Percentiles rank a stretch among this genome's conserved stretches.
These are phyloP conservation scores for Sinohyriopsis cumingii DNA, from an alignment of 2,888 invertebrate species.

Conservation along the genomic window DNA sequence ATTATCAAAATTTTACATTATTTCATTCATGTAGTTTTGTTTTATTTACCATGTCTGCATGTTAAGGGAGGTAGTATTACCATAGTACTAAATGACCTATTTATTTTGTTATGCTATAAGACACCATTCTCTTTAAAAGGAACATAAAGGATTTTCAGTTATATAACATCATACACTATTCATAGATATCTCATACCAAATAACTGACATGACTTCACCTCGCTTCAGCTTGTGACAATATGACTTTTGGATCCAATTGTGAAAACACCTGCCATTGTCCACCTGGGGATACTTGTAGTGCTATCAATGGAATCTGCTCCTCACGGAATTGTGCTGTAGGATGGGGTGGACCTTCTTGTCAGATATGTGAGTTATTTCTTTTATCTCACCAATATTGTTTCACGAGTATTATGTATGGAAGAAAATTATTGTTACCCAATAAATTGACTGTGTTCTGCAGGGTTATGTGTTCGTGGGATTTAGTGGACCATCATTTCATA, in stretches of 20 bases:
- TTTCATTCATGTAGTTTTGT: no score
- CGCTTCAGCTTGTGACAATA: constrained; percentile 54
- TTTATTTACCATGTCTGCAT: no score
- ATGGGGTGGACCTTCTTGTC: constrained; percentile 65
- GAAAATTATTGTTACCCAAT: neutral
- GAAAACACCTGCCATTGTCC: constrained; percentile 62
- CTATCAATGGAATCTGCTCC: constrained; percentile 62
- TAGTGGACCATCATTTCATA: no score
- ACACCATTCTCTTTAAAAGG: no score
- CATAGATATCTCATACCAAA: no score
- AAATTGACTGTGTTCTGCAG: neutral
- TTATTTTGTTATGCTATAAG: no score
- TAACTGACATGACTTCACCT: neutral
- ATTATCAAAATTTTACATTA: no score
- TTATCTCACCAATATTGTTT: neutral
- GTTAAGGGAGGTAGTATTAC: no score
- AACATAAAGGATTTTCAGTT: no score
- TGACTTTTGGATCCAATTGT: constrained; percentile 62
- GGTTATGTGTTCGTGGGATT: neutral
- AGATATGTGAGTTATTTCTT: constrained; percentile 52
- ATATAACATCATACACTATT: no score
- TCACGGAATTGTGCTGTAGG: constrained; percentile 56
- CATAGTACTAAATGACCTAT: no score
- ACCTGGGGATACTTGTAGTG: constrained; percentile 51
- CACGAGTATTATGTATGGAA: neutral